Evolutionary conservation across 2,113 vertebrate species (phyloP), one percentile per base, ranked within the genome.

Genomic region (Syngnathus typhle): DNA sequence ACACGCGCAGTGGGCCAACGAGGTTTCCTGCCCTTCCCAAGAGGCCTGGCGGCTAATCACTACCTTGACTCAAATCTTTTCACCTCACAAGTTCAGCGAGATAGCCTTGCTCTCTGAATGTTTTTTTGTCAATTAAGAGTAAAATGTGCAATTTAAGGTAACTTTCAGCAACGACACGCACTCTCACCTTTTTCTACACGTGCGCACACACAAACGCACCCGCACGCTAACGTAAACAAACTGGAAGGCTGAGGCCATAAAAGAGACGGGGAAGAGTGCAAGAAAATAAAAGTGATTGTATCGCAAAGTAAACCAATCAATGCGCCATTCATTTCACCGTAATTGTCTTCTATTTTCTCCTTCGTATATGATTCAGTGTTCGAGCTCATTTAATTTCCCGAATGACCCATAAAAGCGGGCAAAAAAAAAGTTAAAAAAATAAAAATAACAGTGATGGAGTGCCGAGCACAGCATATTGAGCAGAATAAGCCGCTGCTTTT

Each of bases 1-100:
- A 27, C 5, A 51, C 61, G 37, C 38, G 52, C 65, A 46, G 21
- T 51, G 78, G 76, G 78, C 72, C 69, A 68, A 54, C 32, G 51
- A 63, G 49, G 71, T 71, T 75, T 82, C 77, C 75, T 79, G 68
- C 63, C 65, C 75, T 73, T 82, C 81, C 84, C 80, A 76, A 23
- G 74, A 81, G 77, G 46, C 62, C 46, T 19, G 49, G 79, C n/a
- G 41, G 69, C 66, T 82, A 58, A 74, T 71, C 59, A 68, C 21
- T 8, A 23, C 52, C 58, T 55, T 62, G 12, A 71, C 63, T 66
- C 36, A 51, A 68, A 60, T 72, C 32, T 63, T 70, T 59, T 65
- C 60, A 37, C 7, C 59, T 67, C 67, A 65, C 13, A 11, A 38
- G 66, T 60, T 44, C 2, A 27, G 38, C 38, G 62, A 47, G 47